Conservation (phyloP, 1,140 invertebrate genomes). For the Cryptotermes secundus region DNA sequence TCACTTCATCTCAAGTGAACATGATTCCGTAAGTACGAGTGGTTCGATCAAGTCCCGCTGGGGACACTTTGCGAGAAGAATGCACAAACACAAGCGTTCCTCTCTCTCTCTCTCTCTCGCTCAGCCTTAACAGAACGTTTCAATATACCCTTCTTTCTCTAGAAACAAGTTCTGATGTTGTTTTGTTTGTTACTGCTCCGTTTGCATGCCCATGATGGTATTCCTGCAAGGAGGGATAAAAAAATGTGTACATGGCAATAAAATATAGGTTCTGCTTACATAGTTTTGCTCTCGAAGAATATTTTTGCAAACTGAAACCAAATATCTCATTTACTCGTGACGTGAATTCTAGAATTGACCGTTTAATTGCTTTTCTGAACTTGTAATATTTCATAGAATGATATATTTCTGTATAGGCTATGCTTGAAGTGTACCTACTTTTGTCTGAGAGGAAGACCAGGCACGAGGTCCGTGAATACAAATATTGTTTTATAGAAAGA, state of each 20-base stretch:
- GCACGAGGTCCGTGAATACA: not conserved
- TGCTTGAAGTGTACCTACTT: not conserved
- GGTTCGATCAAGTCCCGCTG: not conserved
- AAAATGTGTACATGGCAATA: not conserved
- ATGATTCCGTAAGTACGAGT: not conserved
- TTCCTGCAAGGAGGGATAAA: not conserved
- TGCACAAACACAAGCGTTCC: not conserved
- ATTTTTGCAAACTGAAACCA: not conserved
- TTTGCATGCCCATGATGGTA: not conserved
- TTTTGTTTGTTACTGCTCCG: not conserved
- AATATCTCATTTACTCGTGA: conserved; percentile 17
- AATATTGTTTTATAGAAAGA: not conserved
- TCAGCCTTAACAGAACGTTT: not conserved
- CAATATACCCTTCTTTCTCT: not conserved
- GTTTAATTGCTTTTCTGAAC: conserved; percentile 12
- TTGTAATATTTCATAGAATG: conserved; percentile 8
- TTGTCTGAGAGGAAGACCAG: not conserved
- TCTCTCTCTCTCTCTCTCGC: not conserved
- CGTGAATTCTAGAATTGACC: conserved; percentile 5
- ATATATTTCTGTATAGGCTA: not conserved
- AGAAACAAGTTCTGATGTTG: not conserved
- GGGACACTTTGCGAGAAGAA: not conserved
- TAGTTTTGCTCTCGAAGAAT: conserved; percentile 7
- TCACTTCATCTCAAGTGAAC: not conserved
- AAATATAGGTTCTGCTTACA: not conserved